A percentile compares a stretch with the other conserved stretches of the same genome.
Evolutionary conservation across 2,888 invertebrate species (phyloP).

Genomic region (Chymomyza caudatula): DNA sequence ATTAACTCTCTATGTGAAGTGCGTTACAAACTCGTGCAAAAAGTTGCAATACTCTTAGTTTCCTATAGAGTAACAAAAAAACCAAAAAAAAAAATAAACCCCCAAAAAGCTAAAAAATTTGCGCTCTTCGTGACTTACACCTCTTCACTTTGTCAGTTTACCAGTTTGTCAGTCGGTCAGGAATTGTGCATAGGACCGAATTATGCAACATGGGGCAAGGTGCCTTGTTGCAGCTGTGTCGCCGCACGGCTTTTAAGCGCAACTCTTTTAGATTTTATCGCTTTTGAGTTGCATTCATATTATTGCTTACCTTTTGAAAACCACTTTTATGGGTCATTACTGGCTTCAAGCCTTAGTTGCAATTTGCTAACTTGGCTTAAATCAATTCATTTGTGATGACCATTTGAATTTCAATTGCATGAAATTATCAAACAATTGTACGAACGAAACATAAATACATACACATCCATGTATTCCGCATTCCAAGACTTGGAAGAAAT

Average conservation of each 20-base stretch:
- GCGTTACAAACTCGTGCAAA: neutral
- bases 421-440: neutral
- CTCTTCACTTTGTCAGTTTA: conserved; percentile 26
- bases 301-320: too few species aligned
- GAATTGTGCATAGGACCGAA: neutral
- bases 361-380: neutral
- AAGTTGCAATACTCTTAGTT: neutral
- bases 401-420: conserved; percentile 18
- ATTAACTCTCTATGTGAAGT: too few species aligned
- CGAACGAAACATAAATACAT: neutral
- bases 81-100: neutral
- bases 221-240: conserved; percentile 18
- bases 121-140: conserved; percentile 34
- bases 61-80: neutral
- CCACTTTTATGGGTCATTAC: neutral
- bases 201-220: neutral
- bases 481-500: conserved; percentile 18
- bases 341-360: neutral
- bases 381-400: conserved; percentile 17
- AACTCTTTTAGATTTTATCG: neutral
- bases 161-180: conserved; percentile 24
- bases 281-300: too few species aligned
- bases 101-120: conserved; percentile 45
- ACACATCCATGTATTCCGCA: conserved; percentile 38
- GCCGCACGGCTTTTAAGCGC: too few species aligned